These are phyloP conservation scores for Vespertilio murinus DNA, from an alignment of 2,797 vertebrate genomes.

Conservation along the genomic window DNA sequence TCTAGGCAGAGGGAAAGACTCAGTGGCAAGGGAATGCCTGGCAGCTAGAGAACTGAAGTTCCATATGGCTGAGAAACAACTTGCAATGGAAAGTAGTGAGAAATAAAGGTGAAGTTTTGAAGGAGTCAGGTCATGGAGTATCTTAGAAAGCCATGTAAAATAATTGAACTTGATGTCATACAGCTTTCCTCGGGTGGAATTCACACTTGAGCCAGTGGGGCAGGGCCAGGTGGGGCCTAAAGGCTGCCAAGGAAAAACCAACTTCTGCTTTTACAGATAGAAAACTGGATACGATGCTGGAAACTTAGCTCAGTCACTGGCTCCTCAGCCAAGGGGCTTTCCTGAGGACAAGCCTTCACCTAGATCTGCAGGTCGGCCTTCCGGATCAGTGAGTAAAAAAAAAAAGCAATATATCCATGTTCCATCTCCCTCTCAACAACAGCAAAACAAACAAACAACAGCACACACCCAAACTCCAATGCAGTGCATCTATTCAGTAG, in stretches of 20 bases:
- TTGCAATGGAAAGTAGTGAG: not conserved
- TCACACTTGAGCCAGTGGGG: not conserved
- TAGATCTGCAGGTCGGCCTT: not conserved
- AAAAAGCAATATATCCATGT: not conserved
- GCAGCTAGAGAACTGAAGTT: not conserved
- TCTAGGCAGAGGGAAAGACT: not conserved
- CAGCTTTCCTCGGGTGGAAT: not conserved
- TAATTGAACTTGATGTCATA: not conserved
- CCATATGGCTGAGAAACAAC: not conserved
- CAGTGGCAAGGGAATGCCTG: not conserved
- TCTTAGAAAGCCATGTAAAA: not conserved
- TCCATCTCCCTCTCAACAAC: not conserved
- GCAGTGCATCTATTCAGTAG: not conserved
- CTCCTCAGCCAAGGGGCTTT: not conserved
- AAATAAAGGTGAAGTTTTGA: not conserved
- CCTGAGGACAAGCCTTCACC: not conserved
- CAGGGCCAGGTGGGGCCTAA: not conserved
- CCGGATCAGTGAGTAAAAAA: not conserved
- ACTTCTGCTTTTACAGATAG: not conserved
- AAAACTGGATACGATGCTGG: not conserved
- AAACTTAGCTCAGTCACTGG: not conserved
- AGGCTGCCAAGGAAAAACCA: not conserved
- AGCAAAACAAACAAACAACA: not conserved
- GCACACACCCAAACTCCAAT: not conserved
- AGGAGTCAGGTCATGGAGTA: not conserved